A percentile compares a stretch with the other conserved stretches of the same genome.
Evolutionary conservation across 2,888 invertebrate genomes (phyloP).

Genomic region (Dermolepida albohirtum): DNA sequence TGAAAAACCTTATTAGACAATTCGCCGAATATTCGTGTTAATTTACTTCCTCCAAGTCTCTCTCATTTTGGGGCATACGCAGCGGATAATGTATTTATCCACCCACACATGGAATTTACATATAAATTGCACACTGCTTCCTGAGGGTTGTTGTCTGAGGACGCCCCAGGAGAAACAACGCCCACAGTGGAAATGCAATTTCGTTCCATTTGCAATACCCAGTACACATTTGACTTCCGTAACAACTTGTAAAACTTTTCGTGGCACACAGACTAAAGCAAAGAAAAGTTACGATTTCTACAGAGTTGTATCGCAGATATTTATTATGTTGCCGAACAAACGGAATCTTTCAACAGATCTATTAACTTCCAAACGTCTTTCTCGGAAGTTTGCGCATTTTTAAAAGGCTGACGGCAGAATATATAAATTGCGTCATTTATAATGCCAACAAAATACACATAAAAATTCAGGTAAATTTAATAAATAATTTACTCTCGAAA

Average conservation of each 20-base stretch:
- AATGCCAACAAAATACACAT: too few species aligned
- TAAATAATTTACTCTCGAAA: too few species aligned
- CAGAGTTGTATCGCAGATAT: too few species aligned
- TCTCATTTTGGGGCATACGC: background rate
- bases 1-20: constrained; percentile 3
- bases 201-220: constrained; percentile 26
- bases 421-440: too few species aligned
- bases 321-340: too few species aligned
- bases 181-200: constrained; percentile 25
- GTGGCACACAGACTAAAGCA: background rate
- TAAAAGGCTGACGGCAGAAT: too few species aligned
- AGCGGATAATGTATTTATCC: background rate
- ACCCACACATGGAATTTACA: constrained; percentile 25
- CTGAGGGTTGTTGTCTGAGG: constrained; percentile 11
- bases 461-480: too few species aligned
- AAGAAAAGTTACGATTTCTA: too few species aligned
- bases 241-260: constrained; percentile 17
- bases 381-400: too few species aligned
- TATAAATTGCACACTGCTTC: constrained; percentile 29
- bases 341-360: too few species aligned
- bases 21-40: background rate
- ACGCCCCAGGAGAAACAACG: constrained; percentile 8
- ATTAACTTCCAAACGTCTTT: too few species aligned
- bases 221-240: constrained; percentile 23
- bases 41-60: constrained; percentile 11